Conservation (phyloP, 2,888 invertebrate species). For the Pimpla rufipes region DNA sequence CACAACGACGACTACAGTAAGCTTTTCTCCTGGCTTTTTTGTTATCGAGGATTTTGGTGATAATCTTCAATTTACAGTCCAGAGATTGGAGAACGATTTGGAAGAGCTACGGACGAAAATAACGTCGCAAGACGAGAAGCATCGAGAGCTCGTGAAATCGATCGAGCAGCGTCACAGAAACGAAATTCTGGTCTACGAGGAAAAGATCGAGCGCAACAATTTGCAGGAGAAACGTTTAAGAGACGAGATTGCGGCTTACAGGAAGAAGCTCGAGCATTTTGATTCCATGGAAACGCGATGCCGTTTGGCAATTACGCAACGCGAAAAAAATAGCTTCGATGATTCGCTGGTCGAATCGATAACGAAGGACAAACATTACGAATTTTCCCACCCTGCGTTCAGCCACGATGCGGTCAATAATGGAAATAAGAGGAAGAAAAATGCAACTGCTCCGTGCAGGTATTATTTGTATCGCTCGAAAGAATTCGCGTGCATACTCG, state of each 20-base stretch:
- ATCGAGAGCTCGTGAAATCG: slow-evolving; percentile 60
- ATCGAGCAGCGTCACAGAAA: slow-evolving; percentile 64
- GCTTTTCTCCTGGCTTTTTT: not conserved
- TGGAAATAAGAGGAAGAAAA: slow-evolving; percentile 53
- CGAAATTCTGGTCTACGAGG: slow-evolving; percentile 62
- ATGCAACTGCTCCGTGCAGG: not conserved
- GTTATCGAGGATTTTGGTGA: not conserved
- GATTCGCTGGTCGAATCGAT: not conserved
- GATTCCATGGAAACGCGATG: not conserved
- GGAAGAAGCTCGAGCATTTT: slow-evolving; percentile 33
- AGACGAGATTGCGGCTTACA: slow-evolving; percentile 29
- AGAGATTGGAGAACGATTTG: slow-evolving; percentile 67
- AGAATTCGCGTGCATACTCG: not conserved
- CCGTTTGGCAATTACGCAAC: not conserved
- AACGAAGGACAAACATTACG: not conserved
- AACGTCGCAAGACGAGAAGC: slow-evolving; percentile 53
- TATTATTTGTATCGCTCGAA: not conserved
- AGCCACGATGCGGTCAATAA: slow-evolving; percentile 1
- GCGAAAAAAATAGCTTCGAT: not conserved
- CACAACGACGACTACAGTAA: slow-evolving; percentile 57
- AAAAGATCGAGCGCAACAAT: slow-evolving; percentile 45
- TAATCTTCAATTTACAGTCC: slow-evolving; percentile 61
- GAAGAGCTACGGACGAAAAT: slow-evolving; percentile 63
- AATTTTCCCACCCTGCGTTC: slow-evolving; percentile 59
- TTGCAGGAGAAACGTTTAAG: slow-evolving; percentile 18